Evolutionary conservation across 2,888 invertebrate species (phyloP).

Genomic region (Ischnura elegans): DNA sequence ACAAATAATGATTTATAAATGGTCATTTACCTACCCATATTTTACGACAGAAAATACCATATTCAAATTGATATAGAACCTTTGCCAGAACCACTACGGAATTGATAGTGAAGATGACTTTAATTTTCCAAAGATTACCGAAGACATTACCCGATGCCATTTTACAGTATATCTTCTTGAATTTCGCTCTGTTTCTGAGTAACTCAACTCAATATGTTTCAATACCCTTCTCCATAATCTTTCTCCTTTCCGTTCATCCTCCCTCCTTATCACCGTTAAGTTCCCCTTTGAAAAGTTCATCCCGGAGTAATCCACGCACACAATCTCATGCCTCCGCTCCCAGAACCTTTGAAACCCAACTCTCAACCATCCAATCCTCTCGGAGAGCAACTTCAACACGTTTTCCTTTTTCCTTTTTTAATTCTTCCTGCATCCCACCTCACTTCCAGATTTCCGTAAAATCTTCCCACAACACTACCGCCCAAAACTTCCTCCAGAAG

Average conservation of each 20-base stretch:
- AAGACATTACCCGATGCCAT: no score
- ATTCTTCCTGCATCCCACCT: background rate
- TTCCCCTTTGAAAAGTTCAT: background rate
- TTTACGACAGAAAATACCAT: no score
- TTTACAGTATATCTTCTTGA: no score
- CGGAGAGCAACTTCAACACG: background rate
- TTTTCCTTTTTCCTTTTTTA: background rate
- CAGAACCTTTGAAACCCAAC: background rate
- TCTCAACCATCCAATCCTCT: background rate
- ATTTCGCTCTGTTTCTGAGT: no score
- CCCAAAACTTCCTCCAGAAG: background rate
- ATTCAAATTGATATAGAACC: no score
- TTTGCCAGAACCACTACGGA: no score
- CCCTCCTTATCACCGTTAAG: background rate
- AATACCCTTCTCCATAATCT: background rate
- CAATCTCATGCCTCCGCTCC: background rate
- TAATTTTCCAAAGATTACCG: no score
- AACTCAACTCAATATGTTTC: background rate
- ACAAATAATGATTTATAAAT: no score
- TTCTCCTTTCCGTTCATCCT: background rate
- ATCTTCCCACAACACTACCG: background rate
- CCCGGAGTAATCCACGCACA: background rate
- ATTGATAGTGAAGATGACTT: no score
- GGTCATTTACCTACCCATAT: no score
- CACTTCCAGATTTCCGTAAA: background rate